Base-by-base conservation (phyloP, 1,140 invertebrate genomes). In the Adelges cooleyi region DNA sequence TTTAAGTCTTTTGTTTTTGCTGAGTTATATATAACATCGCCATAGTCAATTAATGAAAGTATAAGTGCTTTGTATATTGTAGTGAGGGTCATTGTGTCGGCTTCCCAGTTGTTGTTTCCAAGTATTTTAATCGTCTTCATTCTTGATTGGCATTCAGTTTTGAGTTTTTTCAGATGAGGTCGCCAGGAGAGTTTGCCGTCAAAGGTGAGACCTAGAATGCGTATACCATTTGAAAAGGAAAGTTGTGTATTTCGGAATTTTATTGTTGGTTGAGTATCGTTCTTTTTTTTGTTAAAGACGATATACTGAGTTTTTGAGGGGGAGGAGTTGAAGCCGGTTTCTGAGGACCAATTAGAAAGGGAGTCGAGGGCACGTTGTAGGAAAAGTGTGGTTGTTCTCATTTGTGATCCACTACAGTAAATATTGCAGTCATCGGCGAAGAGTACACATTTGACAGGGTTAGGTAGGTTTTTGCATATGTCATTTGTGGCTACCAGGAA, bases 281-380 rank as follows among this genome's bases (percentile, higher is more conserved):
- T 56, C n/a, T 22, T 52, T 25, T 15, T 56, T 36, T 51, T 17
- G 59, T n/a, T 66, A 67, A 36, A 65, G 49, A 51, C 33, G n/a
- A 27, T 51, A 15, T 15, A 29, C 15, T 66, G 23, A 59, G 23
- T 38, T 66, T 38, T 29, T 10, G 20, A 8, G 5, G 17, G 17
- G 15, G 48, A n/a, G 13, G 38, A 54, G 2, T 4, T 59, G 11
- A 40, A 38, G 18, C 44, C 23, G 3, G 42, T 6, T 23, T n/a
- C 11, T 15, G 5, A 6, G 4, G 42, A 51, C 44, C 23, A 20
- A 11, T n/a, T 49, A n/a, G 40, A 8, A n/a, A 42, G 40, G n/a
- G 40, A 5, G 40, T 42, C 15, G 3, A 42, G 40, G 3, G n/a
- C 5, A 3, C 3, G 40, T 42, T 42, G 40, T 4, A 42, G 40